These are phyloP conservation scores for Tetramorium simillimum DNA, from an alignment of 1,140 invertebrate species.

Conservation along the genomic window DNA sequence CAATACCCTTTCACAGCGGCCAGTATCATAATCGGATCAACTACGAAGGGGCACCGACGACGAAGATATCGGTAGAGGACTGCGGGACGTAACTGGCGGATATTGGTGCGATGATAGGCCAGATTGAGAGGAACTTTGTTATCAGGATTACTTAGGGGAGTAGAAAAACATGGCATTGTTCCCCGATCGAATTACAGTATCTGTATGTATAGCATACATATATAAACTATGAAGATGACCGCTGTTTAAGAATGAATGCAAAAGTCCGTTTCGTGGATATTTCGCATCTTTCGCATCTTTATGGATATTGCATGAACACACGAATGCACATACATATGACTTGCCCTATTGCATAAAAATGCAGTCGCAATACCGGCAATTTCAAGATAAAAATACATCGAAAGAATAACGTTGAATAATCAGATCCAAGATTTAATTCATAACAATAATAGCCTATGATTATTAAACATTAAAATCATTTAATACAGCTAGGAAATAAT, in stretches of 20 bases:
- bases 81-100: constrained; percentile 60
- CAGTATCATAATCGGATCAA: constrained; percentile 77
- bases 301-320: neutral
- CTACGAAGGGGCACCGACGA: constrained; percentile 62
- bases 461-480: neutral
- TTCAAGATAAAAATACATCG: neutral
- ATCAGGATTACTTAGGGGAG: constrained; percentile 70
- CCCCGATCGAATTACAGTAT: constrained; percentile 59
- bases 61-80: constrained; percentile 66
- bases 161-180: constrained; percentile 67
- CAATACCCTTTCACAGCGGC: constrained; percentile 70
- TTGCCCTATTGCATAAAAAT: neutral
- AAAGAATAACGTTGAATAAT: neutral
- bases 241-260: constrained; percentile 1
- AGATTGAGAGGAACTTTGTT: constrained; percentile 79
- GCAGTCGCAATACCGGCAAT: neutral
- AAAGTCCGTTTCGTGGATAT: constrained; percentile 1
- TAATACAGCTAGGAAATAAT: neutral
- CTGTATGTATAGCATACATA: neutral
- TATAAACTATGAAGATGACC: constrained; percentile 18
- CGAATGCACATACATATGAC: neutral
- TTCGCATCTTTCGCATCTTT: constrained; percentile 11
- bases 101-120: constrained; percentile 75
- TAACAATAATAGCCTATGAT: neutral
- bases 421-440: neutral